Evolutionary conservation across 2,797 vertebrate genomes (phyloP).

Genomic region (Anomalospiza imberbis): DNA sequence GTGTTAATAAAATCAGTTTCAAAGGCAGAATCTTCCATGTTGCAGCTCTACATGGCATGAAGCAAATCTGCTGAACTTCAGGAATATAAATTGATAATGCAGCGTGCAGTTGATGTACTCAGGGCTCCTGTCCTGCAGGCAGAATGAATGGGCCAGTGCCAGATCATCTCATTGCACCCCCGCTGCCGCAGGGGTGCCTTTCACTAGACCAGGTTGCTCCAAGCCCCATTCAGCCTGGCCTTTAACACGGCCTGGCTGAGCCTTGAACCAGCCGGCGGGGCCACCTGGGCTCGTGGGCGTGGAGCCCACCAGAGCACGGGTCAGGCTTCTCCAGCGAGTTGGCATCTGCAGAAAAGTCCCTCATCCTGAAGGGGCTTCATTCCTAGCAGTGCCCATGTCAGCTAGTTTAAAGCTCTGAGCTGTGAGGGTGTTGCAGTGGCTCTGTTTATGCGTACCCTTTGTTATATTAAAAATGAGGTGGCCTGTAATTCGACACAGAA

Average conservation of each 20-base stretch:
- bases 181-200: neutral
- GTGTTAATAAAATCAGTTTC: constrained; percentile 26
- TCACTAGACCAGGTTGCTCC: neutral
- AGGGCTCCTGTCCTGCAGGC: neutral
- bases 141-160: neutral
- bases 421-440: neutral
- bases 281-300: rapidly evolving
- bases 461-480: neutral
- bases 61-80: neutral
- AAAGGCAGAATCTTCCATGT: neutral
- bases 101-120: rapidly evolving
- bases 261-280: rapidly evolving
- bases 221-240: neutral
- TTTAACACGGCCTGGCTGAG: neutral
- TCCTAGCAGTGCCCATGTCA: neutral
- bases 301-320: neutral
- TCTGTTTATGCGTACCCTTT: neutral
- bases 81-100: neutral
- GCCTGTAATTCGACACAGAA: neutral
- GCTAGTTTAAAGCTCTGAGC: neutral
- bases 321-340: neutral
- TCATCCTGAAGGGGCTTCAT: neutral
- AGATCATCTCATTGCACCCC: neutral
- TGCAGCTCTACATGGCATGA: rapidly evolving
- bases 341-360: rapidly evolving